phyloP scores from a whole-genome alignment of 2,888 invertebrate genomes.

The Oscheius sp. region DNA sequence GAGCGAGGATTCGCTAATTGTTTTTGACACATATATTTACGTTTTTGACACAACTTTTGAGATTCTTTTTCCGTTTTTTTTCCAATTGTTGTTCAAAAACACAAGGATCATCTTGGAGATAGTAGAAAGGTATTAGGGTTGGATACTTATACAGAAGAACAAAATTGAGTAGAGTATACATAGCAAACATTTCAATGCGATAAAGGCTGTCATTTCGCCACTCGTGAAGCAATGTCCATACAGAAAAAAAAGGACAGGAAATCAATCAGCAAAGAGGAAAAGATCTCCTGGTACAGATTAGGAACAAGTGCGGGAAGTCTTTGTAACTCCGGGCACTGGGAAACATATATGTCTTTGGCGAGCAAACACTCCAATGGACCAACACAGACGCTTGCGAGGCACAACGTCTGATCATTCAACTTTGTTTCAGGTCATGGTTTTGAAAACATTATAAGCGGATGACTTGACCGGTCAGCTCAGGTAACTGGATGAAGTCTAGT shows the following conservation, averaged over 20 bases:
- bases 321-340: slow-evolving; percentile 25
- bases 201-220: too few species aligned
- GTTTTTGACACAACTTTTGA: too few species aligned
- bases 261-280: not conserved
- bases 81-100: too few species aligned
- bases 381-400: slow-evolving; percentile 26
- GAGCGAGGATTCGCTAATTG: not conserved
- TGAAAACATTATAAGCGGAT: not conserved
- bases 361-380: slow-evolving; percentile 33
- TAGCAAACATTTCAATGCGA: too few species aligned
- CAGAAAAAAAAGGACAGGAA: too few species aligned
- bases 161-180: too few species aligned
- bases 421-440: slow-evolving; percentile 2
- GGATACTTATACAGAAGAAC: too few species aligned
- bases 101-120: too few species aligned
- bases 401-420: slow-evolving; percentile 14
- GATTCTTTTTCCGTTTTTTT: too few species aligned
- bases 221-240: too few species aligned
- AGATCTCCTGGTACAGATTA: slow-evolving; percentile 19
- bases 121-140: too few species aligned
- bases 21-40: too few species aligned
- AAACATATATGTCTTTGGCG: slow-evolving; percentile 34
- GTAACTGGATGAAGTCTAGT: not conserved
- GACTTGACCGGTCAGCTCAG: not conserved
- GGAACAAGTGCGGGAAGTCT: slow-evolving; percentile 18